Percentiles rank a stretch among this genome's conserved stretches.
These are phyloP conservation scores for Melanotaenia boesemani DNA, from an alignment of 2,797 vertebrate genomes.

Conservation along the genomic window DNA sequence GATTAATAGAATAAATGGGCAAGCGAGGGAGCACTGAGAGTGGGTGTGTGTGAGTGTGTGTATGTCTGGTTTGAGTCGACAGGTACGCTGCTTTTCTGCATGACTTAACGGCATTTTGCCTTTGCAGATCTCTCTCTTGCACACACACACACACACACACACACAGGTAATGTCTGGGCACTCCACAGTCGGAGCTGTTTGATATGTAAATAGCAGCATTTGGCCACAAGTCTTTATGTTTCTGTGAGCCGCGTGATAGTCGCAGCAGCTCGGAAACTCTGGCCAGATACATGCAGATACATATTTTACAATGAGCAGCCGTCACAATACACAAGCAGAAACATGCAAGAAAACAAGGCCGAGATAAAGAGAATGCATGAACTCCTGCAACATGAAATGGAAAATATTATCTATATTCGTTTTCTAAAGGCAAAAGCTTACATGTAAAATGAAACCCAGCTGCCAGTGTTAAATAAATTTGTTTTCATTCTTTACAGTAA, in stretches of 20 bases:
- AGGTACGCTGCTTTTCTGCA: conserved; percentile 56
- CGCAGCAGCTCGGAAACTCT: conserved; percentile 1
- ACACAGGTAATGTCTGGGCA: conserved; percentile 57
- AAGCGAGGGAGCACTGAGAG: conserved; percentile 49
- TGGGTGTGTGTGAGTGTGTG: conserved; percentile 39
- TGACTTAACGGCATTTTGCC: conserved; percentile 61
- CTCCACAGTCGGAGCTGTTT: conserved; percentile 59
- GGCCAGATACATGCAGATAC: conserved; percentile 28
- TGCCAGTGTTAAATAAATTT: not conserved
- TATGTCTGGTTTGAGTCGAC: conserved; percentile 23
- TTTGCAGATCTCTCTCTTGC: conserved; percentile 11
- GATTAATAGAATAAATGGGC: conserved; percentile 81
- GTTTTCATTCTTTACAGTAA: not conserved
- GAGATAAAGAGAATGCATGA: conserved; percentile 2
- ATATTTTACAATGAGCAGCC: conserved; percentile 32
- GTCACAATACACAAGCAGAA: conserved; percentile 25
- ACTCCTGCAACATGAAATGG: not conserved
- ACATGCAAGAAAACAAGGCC: conserved; percentile 15
- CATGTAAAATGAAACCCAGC: not conserved
- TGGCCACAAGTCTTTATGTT: conserved; percentile 68
- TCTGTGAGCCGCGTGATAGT: conserved; percentile 53
- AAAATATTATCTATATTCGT: not conserved
- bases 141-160: conserved; percentile 38
- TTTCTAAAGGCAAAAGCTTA: not conserved
- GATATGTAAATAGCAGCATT: conserved; percentile 73